Evolutionary conservation across 1,140 invertebrate species (phyloP), one percentile per base, ranked within the genome.

Genomic region (Theocolax elegans): DNA sequence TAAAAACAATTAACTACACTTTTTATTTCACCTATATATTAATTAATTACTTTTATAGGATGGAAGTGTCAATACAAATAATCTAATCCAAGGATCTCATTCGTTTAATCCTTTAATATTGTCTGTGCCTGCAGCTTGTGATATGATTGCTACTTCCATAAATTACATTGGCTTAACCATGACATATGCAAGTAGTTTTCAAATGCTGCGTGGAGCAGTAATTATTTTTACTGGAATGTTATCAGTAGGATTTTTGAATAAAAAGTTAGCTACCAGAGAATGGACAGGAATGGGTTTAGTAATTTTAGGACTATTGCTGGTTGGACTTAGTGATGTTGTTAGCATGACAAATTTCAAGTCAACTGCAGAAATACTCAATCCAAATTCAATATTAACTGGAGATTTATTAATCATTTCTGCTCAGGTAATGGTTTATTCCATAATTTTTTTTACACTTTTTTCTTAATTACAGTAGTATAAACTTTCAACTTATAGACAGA

Each of bases 151-250:
- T 10, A 95, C 95, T 12, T 93, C 94, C 1, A 88, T 94, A 12
- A 95, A 97, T 92, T 96, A 97, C 72, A 89, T 98, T 54, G 96
- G 95, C 9, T 86, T 99, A 17, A 97, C 91, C 77, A 84, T 99
- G 74, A 99, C 97, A 1, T 97, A 94, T 82, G 93, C 94, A 1
- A 97, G 95, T 64, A 97, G 95, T 79, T 98, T 97, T 82, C 97
- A 98, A 87, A 99, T 99, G 97, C 91, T 99, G 73, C 87, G 97
- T 88, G 95, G 95, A 91, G 91, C 96, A 71, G 92, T 97, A 0
- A 97, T 99, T 69, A 89, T 99, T 9, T 99, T 99, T 84, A 97
- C 97, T 46, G 96, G 94, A 3, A 80, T 97, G 10, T 86, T 98
- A 0, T 97, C 96, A 23, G 92, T 95, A n/a, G 92, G 91, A 29